Evolutionary conservation across 2,797 vertebrate genomes (phyloP).

Genomic region (Anableps anableps): DNA sequence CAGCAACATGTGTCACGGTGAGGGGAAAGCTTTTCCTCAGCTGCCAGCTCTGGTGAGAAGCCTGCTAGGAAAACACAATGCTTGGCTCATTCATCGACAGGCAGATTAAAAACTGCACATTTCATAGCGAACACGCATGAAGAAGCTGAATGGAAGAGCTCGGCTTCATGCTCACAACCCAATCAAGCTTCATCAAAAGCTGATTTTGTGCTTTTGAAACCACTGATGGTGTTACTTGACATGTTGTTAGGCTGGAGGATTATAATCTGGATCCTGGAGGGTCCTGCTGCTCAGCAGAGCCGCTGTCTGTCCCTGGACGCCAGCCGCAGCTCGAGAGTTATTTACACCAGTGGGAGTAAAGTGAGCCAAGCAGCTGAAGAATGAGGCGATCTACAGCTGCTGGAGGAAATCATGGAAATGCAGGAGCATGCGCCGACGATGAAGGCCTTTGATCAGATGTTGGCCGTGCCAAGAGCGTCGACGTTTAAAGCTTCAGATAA

Average conservation of each 20-base stretch:
- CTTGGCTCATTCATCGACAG: background rate
- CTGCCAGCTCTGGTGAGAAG: background rate
- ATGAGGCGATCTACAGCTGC: slow-evolving; percentile 51
- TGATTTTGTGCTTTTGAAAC: slow-evolving; percentile 43
- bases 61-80: background rate
- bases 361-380: slow-evolving; percentile 50
- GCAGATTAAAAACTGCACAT: background rate
- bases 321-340: slow-evolving; percentile 40
- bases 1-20: background rate
- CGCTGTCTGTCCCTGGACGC: too few relatives aligned
- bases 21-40: slow-evolving; percentile 1
- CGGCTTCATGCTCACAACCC: slow-evolving; percentile 5
- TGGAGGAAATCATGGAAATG: slow-evolving; percentile 48
- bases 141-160: slow-evolving; percentile 13
- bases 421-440: slow-evolving; percentile 25
- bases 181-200: slow-evolving; percentile 23
- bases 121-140: background rate
- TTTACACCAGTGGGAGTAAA: slow-evolving; percentile 51
- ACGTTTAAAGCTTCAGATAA: background rate
- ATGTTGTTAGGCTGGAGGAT: slow-evolving; percentile 41
- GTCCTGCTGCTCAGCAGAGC: too few relatives aligned
- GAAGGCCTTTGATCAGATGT: slow-evolving; percentile 23
- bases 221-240: slow-evolving; percentile 49
- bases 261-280: slow-evolving; percentile 41
- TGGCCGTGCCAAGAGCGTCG: slow-evolving; percentile 2